Evolutionary conservation across 2,113 vertebrate species (phyloP), one percentile per base, ranked within the genome.

Genomic region (Trichomycterus rosablanca): DNA sequence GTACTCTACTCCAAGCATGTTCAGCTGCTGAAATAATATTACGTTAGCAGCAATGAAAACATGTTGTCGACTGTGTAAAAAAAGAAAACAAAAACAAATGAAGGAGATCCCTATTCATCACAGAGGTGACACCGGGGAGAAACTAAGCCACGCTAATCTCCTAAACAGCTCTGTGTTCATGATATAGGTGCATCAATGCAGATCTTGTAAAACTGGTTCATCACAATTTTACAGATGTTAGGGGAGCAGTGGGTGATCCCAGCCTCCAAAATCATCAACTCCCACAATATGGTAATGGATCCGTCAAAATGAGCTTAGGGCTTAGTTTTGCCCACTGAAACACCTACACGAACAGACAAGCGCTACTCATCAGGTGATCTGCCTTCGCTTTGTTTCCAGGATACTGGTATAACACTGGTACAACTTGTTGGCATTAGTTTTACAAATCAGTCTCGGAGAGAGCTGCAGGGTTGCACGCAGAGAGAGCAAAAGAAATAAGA

Each of bases 291-390:
- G 57, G 51, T 34, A 14, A 22, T 28, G 12, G 10, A 19, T 23
- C 34, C 26, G 34, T 16, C 32, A 48, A 55, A 64, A 68, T 60
- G 59, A 65, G 54, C 56, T 63, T 24, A 10, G 60, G 28, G 39
- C 10, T n/a, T n/a, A n/a, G n/a, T n/a, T 24, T 64, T 24, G 26
- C 11, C 49, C 35, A 37, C 3, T 30, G 26, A 4, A 20, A 15
- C n/a, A 37, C 20, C n/a, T 5, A n/a, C n/a, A n/a, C 4, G 3
- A n/a, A 43, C n/a, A n/a, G 19, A 40, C 53, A 5, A 7, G 45
- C 30, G 20, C 57, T 10, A 16, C 5, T 40, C 2, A 6, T 28
- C 15, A 30, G 22, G 10, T 16, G 24, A 42, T 57, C 10, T 30
- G 16, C 23, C 11, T 51, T 30, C 26, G 26, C 3, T 3, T 30